phyloP scores from a whole-genome alignment of 2,888 invertebrate genomes.

The Dryobota labecula region DNA sequence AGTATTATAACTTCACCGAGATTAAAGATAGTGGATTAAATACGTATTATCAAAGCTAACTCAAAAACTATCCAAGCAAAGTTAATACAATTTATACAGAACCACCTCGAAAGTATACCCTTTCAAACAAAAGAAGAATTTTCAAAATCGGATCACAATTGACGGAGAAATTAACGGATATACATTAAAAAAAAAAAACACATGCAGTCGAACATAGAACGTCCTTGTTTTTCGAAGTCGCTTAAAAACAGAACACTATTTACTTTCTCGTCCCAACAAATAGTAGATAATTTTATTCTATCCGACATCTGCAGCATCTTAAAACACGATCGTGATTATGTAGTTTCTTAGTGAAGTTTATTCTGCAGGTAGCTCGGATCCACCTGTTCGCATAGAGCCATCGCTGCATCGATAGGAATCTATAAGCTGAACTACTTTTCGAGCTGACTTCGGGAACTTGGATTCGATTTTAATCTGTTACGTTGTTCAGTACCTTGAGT shows the following conservation, averaged over 20 bases:
- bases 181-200: too few relatives aligned
- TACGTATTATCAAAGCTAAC: too few relatives aligned
- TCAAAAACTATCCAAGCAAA: too few relatives aligned
- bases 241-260: background rate
- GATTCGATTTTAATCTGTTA: constrained; percentile 49
- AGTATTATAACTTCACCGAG: too few relatives aligned
- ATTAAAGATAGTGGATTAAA: too few relatives aligned
- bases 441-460: constrained; percentile 42
- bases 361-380: constrained; percentile 45
- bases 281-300: constrained; percentile 36
- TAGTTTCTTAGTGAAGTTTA: constrained; percentile 47
- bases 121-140: too few relatives aligned
- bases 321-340: constrained; percentile 52
- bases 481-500: constrained; percentile 10
- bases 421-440: constrained; percentile 39
- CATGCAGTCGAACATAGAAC: too few relatives aligned
- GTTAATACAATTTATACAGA: too few relatives aligned
- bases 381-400: constrained; percentile 49
- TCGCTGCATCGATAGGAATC: constrained; percentile 57
- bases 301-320: constrained; percentile 38
- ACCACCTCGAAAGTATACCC: too few relatives aligned
- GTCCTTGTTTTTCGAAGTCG: too few relatives aligned
- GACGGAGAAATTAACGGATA: too few relatives aligned
- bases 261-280: background rate
- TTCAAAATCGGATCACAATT: too few relatives aligned